Evolutionary conservation across 2,113 vertebrate genomes (phyloP).

Genomic region (Takifugu bimaculatus): DNA sequence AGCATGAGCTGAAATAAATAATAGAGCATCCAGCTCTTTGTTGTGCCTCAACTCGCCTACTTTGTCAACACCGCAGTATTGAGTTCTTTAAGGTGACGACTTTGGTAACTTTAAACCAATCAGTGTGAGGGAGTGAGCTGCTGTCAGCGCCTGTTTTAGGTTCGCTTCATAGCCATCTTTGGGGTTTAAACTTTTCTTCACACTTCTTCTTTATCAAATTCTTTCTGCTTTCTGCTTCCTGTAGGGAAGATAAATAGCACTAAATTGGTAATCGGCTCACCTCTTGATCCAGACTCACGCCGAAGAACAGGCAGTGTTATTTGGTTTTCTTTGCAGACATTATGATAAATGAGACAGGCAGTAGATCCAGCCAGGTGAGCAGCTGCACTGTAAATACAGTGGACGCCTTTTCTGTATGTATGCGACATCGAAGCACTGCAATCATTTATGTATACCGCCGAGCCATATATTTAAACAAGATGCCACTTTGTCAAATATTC

Average conservation of each 20-base stretch:
- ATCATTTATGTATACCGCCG: constrained; percentile 30
- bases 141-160: constrained; percentile 34
- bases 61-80: constrained; percentile 70
- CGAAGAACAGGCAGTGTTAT: not conserved
- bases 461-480: constrained; percentile 50
- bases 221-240: constrained; percentile 24
- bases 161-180: constrained; percentile 36
- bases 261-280: constrained; percentile 11
- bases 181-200: constrained; percentile 16
- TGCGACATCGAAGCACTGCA: constrained; percentile 10
- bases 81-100: constrained; percentile 62
- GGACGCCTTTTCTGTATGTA: constrained; percentile 14
- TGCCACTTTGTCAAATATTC: constrained; percentile 70
- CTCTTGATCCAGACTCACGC: not conserved
- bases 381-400: constrained; percentile 15
- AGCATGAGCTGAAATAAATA: constrained; percentile 68
- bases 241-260: constrained; percentile 10
- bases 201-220: constrained; percentile 23
- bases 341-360: constrained; percentile 10
- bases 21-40: constrained; percentile 68
- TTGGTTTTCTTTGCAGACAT: not conserved
- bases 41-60: constrained; percentile 55
- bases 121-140: constrained; percentile 21
- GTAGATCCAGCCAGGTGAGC: constrained; percentile 4
- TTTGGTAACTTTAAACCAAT: constrained; percentile 69